phyloP scores from a whole-genome alignment of 2,113 vertebrate species.

The Marcusenius ussheri region DNA sequence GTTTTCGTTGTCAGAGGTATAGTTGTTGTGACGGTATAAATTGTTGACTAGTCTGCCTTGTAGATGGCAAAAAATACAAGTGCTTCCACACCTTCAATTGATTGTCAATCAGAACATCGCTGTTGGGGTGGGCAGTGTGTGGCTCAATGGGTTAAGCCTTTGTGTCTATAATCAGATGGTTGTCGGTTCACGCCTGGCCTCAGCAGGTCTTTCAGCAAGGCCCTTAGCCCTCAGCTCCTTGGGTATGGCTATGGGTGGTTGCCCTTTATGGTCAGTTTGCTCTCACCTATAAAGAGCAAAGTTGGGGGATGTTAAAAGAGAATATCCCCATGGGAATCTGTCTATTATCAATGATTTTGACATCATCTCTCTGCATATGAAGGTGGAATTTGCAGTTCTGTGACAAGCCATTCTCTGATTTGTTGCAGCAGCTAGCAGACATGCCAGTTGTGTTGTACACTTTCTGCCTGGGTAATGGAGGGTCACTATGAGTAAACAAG shows the following conservation, averaged over 20 bases:
- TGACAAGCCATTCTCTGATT: not conserved
- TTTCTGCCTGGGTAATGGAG: not conserved
- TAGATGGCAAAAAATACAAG: not conserved
- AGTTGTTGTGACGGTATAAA: not conserved
- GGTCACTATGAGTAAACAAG: not conserved
- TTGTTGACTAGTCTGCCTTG: not conserved
- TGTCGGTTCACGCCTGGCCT: not conserved
- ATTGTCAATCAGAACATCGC: not conserved
- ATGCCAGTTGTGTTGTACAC: not conserved
- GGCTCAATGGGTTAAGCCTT: not conserved
- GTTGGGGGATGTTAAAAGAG: no score
- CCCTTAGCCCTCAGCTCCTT: not conserved
- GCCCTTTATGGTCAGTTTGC: not conserved
- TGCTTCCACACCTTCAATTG: not conserved
- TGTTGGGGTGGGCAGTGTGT: not conserved
- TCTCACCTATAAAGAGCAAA: not conserved
- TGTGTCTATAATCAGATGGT: not conserved
- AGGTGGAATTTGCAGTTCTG: not conserved
- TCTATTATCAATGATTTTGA: no score
- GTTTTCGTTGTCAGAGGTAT: not conserved
- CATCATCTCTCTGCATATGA: not conserved
- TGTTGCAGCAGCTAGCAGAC: not conserved
- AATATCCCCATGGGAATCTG: no score
- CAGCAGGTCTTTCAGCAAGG: not conserved
- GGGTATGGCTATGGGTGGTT: not conserved